Evolutionary conservation across 2,888 invertebrate genomes (phyloP), one percentile per base, ranked within the genome.

Genomic region (Gortyna flavago): DNA sequence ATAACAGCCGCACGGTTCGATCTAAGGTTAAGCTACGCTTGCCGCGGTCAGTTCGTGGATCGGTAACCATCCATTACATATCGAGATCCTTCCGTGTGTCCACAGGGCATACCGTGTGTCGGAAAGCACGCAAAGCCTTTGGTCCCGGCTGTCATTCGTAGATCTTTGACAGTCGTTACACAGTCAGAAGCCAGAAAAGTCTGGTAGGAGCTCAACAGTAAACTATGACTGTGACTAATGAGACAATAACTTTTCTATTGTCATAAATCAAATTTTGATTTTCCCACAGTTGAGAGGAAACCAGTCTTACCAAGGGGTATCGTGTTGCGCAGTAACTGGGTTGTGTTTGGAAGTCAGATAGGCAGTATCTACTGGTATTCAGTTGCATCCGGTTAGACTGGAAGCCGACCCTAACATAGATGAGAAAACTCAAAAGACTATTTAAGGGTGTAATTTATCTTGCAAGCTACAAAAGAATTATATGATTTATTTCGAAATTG

Each of bases 371-470:
- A 18, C 8, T 61, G 9, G 18, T 21, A 32, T 35, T 62, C 5
- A 62, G 21, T 35, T 11, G 35, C 61, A 61, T 61, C 32, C 3
- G 5, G 32, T 62, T 35, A 59, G n/a, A 57, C 54, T n/a, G n/a
- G 11, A 54, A n/a, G 25, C 51, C 51, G 25, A 8, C 25, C 3
- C 3, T 9, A 25, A 54, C 51, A 54, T 8, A 54, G 3, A 3
- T 25, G 25, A 4, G 21, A 21, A 21, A 51, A 51, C 51, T 51
- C 9, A 59, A 61, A 61, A 32, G 18, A 1, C 8, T 61, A 35
- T 44, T 7, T 44, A 32, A 11, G 16, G 1, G 21, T 69, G 44
- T 51, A 62, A 29, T 35, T 80, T 72, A 81, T 75, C 41, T 68
- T 59, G 16, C 54, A 57, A 32, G 35, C 29, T 25, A 29, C 35